Evolutionary conservation across 2,888 invertebrate species (phyloP), one percentile per base, ranked within the genome.

Genomic region (Drosophila birchii): DNA sequence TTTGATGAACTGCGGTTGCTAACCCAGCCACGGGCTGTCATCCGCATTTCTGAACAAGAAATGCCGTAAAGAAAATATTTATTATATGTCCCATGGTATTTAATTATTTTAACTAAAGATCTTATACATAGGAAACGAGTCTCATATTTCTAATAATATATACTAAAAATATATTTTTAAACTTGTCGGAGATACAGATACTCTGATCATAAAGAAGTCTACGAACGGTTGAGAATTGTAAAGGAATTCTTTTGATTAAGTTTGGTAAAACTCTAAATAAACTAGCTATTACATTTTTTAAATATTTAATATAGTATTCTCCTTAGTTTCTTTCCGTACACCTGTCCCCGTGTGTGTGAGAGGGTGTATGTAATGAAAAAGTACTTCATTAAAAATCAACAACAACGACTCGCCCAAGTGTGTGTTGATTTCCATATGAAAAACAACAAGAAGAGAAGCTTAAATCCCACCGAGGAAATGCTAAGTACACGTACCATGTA

Each of bases 361-460:
- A 9, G 34, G 23, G 51, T 51, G 62, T 70, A 61, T 75, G 81
- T 86, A 85, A 89, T 86, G 86, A 86, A 89, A 86, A 86, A 86
- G 86, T 86, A 86, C 86, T 86, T 86, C 86, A 86, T 86, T 86
- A 86, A 86, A 86, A 86, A 89, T 88, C 86, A 86, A 82, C 77
- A 75, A 78, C 78, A 79, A 60, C 69, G 69, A 44, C 60, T 66
- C 56, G 71, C 67, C 69, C 59, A 79, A 86, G 83, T 83, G 74
- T 84, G 88, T 88, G 84, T 86, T 88, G 88, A 86, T 84, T 86
- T 88, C 84, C 87, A 81, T 84, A 86, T 85, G 81, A 84, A 72
- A 67, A 73, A 58, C 49, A 67, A 53, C 41, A 66, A 51, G 36
- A 29, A 29, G 29, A 70, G 34, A 58, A 75, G 41, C 51, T 14